Evolutionary conservation across 1,140 invertebrate species (phyloP).

Genomic region (Lordiphosa clarofinis): DNA sequence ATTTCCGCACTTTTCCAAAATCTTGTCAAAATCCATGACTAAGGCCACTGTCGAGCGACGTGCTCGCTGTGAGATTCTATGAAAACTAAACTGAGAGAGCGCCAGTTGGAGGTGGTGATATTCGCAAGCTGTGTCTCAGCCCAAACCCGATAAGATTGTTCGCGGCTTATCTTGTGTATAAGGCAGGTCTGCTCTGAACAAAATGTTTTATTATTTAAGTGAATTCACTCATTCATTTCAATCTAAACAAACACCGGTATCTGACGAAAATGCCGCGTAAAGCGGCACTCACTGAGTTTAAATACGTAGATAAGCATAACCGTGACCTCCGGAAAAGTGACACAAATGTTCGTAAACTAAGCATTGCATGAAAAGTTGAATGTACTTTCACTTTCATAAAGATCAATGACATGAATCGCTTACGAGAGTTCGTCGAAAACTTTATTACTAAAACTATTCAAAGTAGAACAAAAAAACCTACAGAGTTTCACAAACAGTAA

Average conservation of each 20-base stretch:
- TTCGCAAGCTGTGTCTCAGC: slow-evolving; percentile 26
- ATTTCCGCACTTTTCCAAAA: slow-evolving; percentile 82
- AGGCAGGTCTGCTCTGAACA: slow-evolving; percentile 21
- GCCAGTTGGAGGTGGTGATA: slow-evolving; percentile 24
- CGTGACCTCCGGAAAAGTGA: slow-evolving; percentile 36
- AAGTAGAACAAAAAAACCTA: too few relatives aligned
- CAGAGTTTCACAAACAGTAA: too few relatives aligned
- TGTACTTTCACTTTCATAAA: slow-evolving; percentile 22
- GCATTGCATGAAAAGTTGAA: slow-evolving; percentile 17
- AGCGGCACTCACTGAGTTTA: slow-evolving; percentile 16
- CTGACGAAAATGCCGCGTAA: slow-evolving; percentile 19
- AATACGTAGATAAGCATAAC: slow-evolving; percentile 13
- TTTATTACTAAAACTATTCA: too few relatives aligned
- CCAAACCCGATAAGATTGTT: slow-evolving; percentile 57
- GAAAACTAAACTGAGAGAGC: slow-evolving; percentile 37
- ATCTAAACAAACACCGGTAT: slow-evolving; percentile 51
- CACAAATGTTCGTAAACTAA: slow-evolving; percentile 1
- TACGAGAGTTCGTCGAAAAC: too few relatives aligned
- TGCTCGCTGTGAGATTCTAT: slow-evolving; percentile 57
- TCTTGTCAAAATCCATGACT: slow-evolving; percentile 81
- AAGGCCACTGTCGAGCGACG: not conserved
- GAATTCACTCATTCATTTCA: slow-evolving; percentile 55
- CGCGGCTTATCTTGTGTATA: slow-evolving; percentile 40
- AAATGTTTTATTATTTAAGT: slow-evolving; percentile 67
- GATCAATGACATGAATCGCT: not conserved